Evolutionary conservation across 2,888 invertebrate genomes (phyloP).

Genomic region (Ophioninae sp.): DNA sequence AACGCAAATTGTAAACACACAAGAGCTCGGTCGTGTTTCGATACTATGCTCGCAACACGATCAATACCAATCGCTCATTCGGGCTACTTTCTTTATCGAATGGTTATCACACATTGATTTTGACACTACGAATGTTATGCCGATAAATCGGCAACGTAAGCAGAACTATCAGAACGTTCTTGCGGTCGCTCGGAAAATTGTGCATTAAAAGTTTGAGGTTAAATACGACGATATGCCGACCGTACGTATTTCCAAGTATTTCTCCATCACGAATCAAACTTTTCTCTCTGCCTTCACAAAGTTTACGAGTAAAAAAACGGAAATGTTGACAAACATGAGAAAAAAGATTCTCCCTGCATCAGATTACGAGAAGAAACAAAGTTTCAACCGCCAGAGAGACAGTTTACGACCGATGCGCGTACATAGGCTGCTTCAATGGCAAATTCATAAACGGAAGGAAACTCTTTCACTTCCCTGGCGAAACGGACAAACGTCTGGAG

Average conservation of each 20-base stretch:
- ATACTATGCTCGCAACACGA: background rate
- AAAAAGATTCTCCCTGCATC: background rate
- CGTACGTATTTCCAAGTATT: background rate
- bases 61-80: background rate
- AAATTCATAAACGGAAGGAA: constrained; percentile 51
- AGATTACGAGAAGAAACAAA: constrained; percentile 46
- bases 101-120: background rate
- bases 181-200: background rate
- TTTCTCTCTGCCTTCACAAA: no score
- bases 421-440: constrained; percentile 56
- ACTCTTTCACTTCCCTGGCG: constrained; percentile 55
- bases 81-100: background rate
- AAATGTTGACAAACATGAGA: background rate
- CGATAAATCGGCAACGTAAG: background rate
- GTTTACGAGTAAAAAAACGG: no score
- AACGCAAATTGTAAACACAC: background rate
- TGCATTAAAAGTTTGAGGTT: background rate
- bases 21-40: background rate
- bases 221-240: background rate
- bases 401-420: constrained; percentile 56
- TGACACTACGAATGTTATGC: background rate
- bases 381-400: constrained; percentile 39
- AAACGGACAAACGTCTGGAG: constrained; percentile 53
- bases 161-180: background rate
- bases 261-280: background rate